A percentile compares a stretch with the other conserved stretches of the same genome.
Conservation (phyloP, 1,140 invertebrate species). For the Lethrus apterus region DNA sequence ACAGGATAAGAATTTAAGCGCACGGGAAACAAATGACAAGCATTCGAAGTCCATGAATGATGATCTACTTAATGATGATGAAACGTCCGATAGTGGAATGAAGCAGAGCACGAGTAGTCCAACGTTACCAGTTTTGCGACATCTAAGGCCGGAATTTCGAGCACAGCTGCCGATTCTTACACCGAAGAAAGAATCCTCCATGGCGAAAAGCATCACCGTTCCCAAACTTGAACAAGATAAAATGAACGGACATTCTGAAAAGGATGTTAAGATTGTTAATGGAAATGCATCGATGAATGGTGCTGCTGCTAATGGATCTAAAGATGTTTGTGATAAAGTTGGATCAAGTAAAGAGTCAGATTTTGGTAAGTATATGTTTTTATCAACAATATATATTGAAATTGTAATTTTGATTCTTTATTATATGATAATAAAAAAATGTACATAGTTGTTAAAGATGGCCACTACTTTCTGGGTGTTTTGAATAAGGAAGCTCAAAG, state of each 20-base stretch:
- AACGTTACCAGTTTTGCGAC: slow-evolving; percentile 66
- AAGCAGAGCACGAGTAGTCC: slow-evolving; percentile 39
- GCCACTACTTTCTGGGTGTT: slow-evolving; percentile 67
- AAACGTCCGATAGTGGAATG: slow-evolving; percentile 21
- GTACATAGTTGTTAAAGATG: slow-evolving; percentile 43
- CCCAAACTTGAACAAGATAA: slow-evolving; percentile 30
- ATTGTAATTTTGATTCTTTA: not conserved
- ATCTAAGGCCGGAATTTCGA: slow-evolving; percentile 74
- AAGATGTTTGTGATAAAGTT: slow-evolving; percentile 9
- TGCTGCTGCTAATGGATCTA: slow-evolving; percentile 6
- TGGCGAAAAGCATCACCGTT: slow-evolving; percentile 36
- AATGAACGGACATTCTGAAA: slow-evolving; percentile 27
- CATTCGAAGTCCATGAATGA: slow-evolving; percentile 36
- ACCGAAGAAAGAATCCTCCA: slow-evolving; percentile 36
- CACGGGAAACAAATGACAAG: slow-evolving; percentile 41
- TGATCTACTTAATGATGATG: slow-evolving; percentile 24
- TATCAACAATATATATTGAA: not conserved
- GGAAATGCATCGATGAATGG: slow-evolving; percentile 5
- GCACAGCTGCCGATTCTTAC: slow-evolving; percentile 69
- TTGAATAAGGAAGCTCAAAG: slow-evolving; percentile 64
- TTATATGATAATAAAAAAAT: not conserved
- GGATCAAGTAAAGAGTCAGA: not conserved
- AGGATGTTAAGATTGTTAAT: slow-evolving; percentile 12
- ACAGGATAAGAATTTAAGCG: slow-evolving; percentile 4
- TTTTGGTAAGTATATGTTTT: not conserved